A percentile compares a stretch with the other conserved stretches of the same genome.
Evolutionary conservation across 1,140 invertebrate species (phyloP).

Genomic region (Medauroidea extradentata): DNA sequence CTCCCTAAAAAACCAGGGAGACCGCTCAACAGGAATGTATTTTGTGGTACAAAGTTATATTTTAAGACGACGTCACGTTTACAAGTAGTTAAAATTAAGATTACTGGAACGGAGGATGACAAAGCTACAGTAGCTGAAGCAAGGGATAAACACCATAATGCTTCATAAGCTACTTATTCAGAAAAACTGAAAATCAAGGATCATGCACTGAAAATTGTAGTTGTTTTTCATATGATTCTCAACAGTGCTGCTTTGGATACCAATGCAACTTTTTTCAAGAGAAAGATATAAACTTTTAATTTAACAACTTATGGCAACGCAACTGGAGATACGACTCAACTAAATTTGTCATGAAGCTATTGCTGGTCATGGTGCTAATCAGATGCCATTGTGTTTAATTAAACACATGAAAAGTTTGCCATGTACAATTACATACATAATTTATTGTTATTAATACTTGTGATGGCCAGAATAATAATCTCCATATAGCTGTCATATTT

Average conservation of each 20-base stretch:
- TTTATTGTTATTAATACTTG: constrained; percentile 27
- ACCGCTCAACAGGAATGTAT: too few species aligned
- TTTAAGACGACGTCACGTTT: constrained; percentile 3
- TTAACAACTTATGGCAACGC: constrained; percentile 34
- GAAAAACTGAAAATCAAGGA: background rate
- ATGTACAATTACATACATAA: constrained; percentile 22
- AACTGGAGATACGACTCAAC: constrained; percentile 22
- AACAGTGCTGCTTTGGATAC: constrained; percentile 22
- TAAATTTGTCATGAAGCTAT: constrained; percentile 38
- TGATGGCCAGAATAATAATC: constrained; percentile 1
- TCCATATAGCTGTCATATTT: background rate
- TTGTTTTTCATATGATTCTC: constrained; percentile 13
- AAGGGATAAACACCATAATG: too few species aligned
- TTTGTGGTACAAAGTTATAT: background rate
- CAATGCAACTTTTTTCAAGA: constrained; percentile 35
- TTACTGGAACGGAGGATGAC: background rate
- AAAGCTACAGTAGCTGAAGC: background rate
- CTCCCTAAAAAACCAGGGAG: too few species aligned
- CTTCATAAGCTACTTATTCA: background rate
- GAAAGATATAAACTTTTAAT: constrained; percentile 39
- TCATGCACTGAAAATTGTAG: background rate
- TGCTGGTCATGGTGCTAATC: constrained; percentile 30
- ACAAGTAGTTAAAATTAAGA: background rate
- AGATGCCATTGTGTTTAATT: constrained; percentile 31
- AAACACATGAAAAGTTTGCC: constrained; percentile 22